Evolutionary conservation across 2,888 invertebrate species (phyloP).

Genomic region (Blomia tropicalis): DNA sequence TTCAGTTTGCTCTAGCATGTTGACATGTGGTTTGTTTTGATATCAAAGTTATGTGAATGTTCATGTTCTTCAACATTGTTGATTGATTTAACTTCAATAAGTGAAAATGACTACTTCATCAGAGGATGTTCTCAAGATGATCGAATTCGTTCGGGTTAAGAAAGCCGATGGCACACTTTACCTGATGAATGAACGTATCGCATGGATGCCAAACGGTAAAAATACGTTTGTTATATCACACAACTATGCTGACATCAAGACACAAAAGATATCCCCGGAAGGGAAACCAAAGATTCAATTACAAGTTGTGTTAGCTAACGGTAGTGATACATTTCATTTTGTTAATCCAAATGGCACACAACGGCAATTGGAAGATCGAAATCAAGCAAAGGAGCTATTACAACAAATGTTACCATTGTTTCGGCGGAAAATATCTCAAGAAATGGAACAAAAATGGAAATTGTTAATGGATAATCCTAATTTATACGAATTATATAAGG

Average conservation of each 20-base stretch:
- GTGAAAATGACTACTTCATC: slow-evolving; percentile 41
- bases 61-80: too few species aligned
- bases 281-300: slow-evolving; percentile 95
- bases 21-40: too few species aligned
- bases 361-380: slow-evolving; percentile 71
- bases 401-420: slow-evolving; percentile 83
- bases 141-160: slow-evolving; percentile 78
- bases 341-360: slow-evolving; percentile 66
- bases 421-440: slow-evolving; percentile 73
- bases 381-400: slow-evolving; percentile 76
- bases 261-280: slow-evolving; percentile 84
- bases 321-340: slow-evolving; percentile 93
- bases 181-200: slow-evolving; percentile 84
- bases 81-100: background rate
- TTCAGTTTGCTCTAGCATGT: too few species aligned
- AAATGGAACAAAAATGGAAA: slow-evolving; percentile 69
- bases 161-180: slow-evolving; percentile 90
- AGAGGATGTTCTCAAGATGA: slow-evolving; percentile 84
- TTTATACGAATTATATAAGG: slow-evolving; percentile 81
- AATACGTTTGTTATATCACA: slow-evolving; percentile 84
- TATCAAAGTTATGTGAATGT: too few species aligned
- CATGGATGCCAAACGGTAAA: slow-evolving; percentile 81
- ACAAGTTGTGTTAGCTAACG: slow-evolving; percentile 82
- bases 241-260: slow-evolving; percentile 85
- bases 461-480: slow-evolving; percentile 75